A percentile compares a stretch with the other conserved stretches of the same genome.
phyloP scores from a whole-genome alignment of 2,888 invertebrate species.

The Brenthis ino region DNA sequence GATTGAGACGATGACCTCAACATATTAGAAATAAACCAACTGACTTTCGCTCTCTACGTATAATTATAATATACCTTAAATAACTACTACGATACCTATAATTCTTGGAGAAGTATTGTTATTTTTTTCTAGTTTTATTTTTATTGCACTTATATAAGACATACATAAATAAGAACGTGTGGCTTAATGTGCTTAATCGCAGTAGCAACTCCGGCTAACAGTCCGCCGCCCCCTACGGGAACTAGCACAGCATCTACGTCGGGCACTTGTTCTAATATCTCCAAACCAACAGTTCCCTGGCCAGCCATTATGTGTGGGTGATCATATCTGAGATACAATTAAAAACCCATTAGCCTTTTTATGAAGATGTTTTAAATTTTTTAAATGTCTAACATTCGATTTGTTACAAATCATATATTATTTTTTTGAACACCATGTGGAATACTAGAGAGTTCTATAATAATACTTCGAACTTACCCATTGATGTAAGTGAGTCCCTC shows the following conservation, averaged over 20 bases:
- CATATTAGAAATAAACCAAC: no score
- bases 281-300: slow-evolving; percentile 96
- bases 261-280: slow-evolving; percentile 94
- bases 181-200: slow-evolving; percentile 94
- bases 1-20: no score
- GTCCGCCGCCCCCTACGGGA: slow-evolving; percentile 96
- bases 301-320: slow-evolving; percentile 97
- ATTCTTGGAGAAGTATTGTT: not conserved
- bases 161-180: slow-evolving; percentile 91
- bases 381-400: no score
- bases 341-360: not conserved
- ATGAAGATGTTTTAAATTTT: not conserved
- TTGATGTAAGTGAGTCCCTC: slow-evolving; percentile 91
- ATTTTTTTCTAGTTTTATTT: not conserved
- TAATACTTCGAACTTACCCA: slow-evolving; percentile 81
- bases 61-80: no score
- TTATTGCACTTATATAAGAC: slow-evolving; percentile 51
- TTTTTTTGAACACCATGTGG: no score
- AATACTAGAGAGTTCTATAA: no score
- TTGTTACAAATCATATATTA: no score
- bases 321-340: slow-evolving; percentile 86
- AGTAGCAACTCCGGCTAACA: slow-evolving; percentile 94
- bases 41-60: no score
- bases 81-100: not conserved
- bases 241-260: slow-evolving; percentile 94